A percentile compares a stretch with the other conserved stretches of the same genome.
Evolutionary conservation across 2,797 vertebrate genomes (phyloP).

Genomic region (Tympanoctomys barrerae): DNA sequence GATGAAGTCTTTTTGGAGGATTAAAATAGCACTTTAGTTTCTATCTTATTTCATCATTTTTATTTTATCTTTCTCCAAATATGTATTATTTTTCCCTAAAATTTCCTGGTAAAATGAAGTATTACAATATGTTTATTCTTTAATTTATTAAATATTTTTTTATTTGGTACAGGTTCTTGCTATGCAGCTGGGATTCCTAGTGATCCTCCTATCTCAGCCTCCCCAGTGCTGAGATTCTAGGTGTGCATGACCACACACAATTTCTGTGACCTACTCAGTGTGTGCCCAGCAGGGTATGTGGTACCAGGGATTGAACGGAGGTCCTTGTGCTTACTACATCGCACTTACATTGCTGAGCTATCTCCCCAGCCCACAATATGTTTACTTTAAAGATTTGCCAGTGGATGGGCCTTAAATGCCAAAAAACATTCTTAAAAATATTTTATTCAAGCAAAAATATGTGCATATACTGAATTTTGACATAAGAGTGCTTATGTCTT

Average conservation of each 20-base stretch:
- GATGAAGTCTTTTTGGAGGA: background rate
- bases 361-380: background rate
- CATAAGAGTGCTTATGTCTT: background rate
- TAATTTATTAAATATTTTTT: no score
- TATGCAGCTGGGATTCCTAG: no score
- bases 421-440: conserved; percentile 12
- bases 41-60: conserved; percentile 11
- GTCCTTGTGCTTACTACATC: no score
- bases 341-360: no score
- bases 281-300: no score
- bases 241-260: no score
- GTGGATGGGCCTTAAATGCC: background rate
- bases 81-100: conserved; percentile 6
- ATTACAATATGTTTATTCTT: background rate
- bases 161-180: no score
- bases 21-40: background rate
- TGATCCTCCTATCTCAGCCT: no score
- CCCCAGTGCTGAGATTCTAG: no score
- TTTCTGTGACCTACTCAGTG: no score
- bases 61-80: background rate
- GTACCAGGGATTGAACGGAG: no score
- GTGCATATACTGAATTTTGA: no score
- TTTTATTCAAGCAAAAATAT: conserved; percentile 9
- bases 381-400: background rate
- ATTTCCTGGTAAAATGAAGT: conserved; percentile 25